A percentile compares a stretch with the other conserved stretches of the same genome.
phyloP scores from a whole-genome alignment of 1,140 invertebrate species.

The Drosophila obscura region DNA sequence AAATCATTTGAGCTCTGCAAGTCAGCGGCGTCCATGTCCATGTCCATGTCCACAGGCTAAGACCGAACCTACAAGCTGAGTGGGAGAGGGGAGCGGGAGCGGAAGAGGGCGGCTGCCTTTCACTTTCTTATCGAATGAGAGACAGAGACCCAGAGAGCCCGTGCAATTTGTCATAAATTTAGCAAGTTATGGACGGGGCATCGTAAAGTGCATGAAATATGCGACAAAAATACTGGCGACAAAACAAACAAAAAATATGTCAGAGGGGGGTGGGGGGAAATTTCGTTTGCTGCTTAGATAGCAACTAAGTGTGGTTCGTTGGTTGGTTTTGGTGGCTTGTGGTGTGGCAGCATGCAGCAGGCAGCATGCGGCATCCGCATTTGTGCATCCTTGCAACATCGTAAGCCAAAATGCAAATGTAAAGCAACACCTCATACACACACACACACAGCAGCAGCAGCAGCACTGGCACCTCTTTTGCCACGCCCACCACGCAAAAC shows the following conservation, averaged over 20 bases:
- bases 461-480: slow-evolving; percentile 5
- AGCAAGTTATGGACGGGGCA: slow-evolving; percentile 61
- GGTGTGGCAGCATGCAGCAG: slow-evolving; percentile 23
- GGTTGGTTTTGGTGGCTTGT: slow-evolving; percentile 32
- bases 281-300: slow-evolving; percentile 59
- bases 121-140: slow-evolving; percentile 71
- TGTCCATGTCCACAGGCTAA: slow-evolving; percentile 2
- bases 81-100: background rate
- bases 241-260: background rate
- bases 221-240: slow-evolving; percentile 17
- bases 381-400: slow-evolving; percentile 48
- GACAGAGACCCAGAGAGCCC: background rate
- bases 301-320: slow-evolving; percentile 71
- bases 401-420: slow-evolving; percentile 80
- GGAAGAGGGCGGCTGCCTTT: slow-evolving; percentile 45
- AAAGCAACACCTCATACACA: slow-evolving; percentile 64
- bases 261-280: background rate
- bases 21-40: background rate
- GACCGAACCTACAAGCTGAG: background rate
- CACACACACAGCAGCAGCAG: background rate
- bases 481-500: slow-evolving; percentile 78
- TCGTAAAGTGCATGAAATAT: slow-evolving; percentile 77
- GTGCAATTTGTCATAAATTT: slow-evolving; percentile 75
- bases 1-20: slow-evolving; percentile 54
- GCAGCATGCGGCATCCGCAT: slow-evolving; percentile 1